Percentiles rank a stretch among this genome's conserved stretches.
Evolutionary conservation across 1,140 invertebrate species (phyloP).

Genomic region (Myzus persicae): DNA sequence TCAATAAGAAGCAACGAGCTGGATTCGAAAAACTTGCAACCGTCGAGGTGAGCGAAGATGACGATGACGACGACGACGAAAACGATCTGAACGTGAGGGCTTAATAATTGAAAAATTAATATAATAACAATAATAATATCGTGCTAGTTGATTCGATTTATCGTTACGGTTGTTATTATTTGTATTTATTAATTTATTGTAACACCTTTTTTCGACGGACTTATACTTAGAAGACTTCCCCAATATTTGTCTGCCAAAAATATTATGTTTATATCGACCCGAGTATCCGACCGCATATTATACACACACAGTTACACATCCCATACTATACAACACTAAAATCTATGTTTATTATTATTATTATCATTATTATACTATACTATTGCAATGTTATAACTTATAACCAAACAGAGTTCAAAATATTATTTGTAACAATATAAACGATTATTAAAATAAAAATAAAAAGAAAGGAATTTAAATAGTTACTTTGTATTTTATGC

Average conservation of each 20-base stretch:
- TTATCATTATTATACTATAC: background rate
- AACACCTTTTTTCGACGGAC: background rate
- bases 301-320: background rate
- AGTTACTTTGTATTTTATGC: background rate
- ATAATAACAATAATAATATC: too few relatives aligned
- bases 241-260: background rate
- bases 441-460: constrained; percentile 36
- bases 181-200: constrained; percentile 17
- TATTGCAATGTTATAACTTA: background rate
- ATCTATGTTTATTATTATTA: background rate
- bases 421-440: constrained; percentile 17
- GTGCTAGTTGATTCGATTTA: constrained; percentile 20
- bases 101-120: background rate
- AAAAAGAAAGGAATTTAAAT: background rate
- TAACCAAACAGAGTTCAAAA: background rate
- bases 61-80: background rate
- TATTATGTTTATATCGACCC: background rate
- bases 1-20: constrained; percentile 44
- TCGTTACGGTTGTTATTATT: background rate
- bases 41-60: constrained; percentile 43
- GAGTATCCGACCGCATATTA: background rate
- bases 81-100: constrained; percentile 36
- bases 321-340: background rate
- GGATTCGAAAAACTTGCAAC: constrained; percentile 52
- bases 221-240: background rate